phyloP scores from a whole-genome alignment of 2,113 vertebrate genomes.

The Terrapene triunguis region DNA sequence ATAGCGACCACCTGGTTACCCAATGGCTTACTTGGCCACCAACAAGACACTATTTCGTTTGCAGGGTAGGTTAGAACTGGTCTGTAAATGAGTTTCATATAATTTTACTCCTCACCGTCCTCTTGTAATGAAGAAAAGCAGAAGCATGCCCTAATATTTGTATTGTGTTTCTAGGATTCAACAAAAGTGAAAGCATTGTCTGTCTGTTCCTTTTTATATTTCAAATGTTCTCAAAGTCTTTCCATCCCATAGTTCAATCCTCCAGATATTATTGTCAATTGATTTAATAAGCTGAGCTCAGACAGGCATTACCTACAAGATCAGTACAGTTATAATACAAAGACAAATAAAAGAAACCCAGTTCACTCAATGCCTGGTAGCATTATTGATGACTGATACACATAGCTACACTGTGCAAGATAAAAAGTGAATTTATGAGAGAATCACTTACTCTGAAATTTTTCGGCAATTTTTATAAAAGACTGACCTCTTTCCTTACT shows the following conservation, averaged over 20 bases:
- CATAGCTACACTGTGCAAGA: neutral
- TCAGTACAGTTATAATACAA: neutral
- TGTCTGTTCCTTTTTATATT: neutral
- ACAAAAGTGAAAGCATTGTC: neutral
- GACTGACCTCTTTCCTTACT: neutral
- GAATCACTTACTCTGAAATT: neutral
- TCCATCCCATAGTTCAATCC: neutral
- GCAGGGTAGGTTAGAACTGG: neutral
- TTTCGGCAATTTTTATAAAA: neutral
- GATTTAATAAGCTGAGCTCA: neutral
- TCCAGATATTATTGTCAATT: neutral
- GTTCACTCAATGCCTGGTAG: neutral
- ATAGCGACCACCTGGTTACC: neutral
- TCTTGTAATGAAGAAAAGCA: neutral
- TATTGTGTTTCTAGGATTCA: neutral
- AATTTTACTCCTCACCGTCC: neutral
- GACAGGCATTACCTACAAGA: neutral
- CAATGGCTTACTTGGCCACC: neutral
- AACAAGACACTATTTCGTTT: neutral
- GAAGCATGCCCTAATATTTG: neutral
- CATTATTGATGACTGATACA: neutral
- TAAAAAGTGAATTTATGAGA: neutral
- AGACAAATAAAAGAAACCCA: neutral
- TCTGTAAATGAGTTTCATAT: neutral
- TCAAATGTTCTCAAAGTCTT: neutral